A percentile compares a stretch with the other conserved stretches of the same genome.
Conservation (phyloP, 2,888 invertebrate species). For the Hypomecis atomaria region DNA sequence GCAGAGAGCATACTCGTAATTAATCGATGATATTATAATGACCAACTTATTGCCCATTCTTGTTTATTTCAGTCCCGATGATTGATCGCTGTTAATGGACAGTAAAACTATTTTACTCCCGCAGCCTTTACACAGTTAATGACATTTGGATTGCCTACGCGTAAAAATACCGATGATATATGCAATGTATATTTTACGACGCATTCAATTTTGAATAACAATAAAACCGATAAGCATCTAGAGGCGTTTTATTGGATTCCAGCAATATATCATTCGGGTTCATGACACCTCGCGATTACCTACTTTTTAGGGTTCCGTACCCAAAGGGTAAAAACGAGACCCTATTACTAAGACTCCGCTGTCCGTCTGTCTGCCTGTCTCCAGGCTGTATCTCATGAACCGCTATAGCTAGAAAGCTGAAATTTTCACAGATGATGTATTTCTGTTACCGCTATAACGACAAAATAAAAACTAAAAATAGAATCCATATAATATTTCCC, state of each 20-base stretch:
- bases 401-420: no score
- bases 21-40: conserved; percentile 45
- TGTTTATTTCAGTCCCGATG: conserved; percentile 45
- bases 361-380: no score
- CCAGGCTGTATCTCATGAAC: no score
- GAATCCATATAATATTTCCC: no score
- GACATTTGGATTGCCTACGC: conserved; percentile 36
- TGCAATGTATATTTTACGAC: conserved; percentile 30
- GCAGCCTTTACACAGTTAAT: conserved; percentile 35
- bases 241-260: neutral
- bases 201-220: conserved; percentile 24
- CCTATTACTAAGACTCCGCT: no score
- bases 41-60: conserved; percentile 40
- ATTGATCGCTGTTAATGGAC: conserved; percentile 47
- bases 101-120: conserved; percentile 38
- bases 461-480: no score
- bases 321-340: no score
- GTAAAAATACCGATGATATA: conserved; percentile 26
- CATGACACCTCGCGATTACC: neutral
- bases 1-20: conserved; percentile 45
- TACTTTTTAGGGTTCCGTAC: no score
- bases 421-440: no score
- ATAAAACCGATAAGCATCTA: conserved; percentile 15
- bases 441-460: no score
- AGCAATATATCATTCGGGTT: conserved; percentile 4